These are phyloP conservation scores for Phalera bucephala DNA, from an alignment of 2,888 invertebrate genomes.

Conservation along the genomic window DNA sequence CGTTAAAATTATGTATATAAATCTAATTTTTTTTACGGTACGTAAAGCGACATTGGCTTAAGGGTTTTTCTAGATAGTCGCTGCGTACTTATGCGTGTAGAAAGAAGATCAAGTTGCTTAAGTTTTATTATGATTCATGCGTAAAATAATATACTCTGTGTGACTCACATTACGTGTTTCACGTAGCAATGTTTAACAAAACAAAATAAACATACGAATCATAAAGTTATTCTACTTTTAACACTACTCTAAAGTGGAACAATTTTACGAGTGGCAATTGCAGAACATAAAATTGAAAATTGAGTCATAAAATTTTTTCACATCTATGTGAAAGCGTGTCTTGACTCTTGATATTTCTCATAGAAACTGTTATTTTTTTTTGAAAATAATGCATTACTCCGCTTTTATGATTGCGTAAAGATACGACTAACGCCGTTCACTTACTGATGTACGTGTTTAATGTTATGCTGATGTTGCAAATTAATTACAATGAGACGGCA, in stretches of 20 bases:
- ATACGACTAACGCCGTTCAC: conserved; percentile 38
- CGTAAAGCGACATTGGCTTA: too few relatives aligned
- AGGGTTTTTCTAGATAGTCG: too few relatives aligned
- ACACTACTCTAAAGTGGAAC: conserved; percentile 6
- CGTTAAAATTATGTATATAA: too few relatives aligned
- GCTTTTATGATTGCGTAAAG: conserved; percentile 41
- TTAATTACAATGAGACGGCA: conserved; percentile 52
- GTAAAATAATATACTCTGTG: too few relatives aligned
- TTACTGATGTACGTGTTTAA: conserved; percentile 41
- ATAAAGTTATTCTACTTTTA: too few relatives aligned
- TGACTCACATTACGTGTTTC: too few relatives aligned
- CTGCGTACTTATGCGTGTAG: too few relatives aligned
- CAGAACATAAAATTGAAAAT: conserved; percentile 13
- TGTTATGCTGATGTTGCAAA: conserved; percentile 38
- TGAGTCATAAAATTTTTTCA: conserved; percentile 18
- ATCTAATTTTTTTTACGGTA: too few relatives aligned
- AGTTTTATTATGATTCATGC: too few relatives aligned
- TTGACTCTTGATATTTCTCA: conserved; percentile 37
- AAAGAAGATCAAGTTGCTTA: too few relatives aligned
- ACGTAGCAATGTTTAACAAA: conserved; percentile 1
- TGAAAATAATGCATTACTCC: conserved; percentile 22
- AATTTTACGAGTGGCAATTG: conserved; percentile 8
- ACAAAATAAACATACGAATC: neutral
- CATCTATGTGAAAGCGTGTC: conserved; percentile 26
- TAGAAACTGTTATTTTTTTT: conserved; percentile 25